Percentiles rank a stretch among this genome's conserved stretches.
These are phyloP conservation scores for Pyrocephalus nanus DNA, from an alignment of 2,797 vertebrate species.

Conservation along the genomic window DNA sequence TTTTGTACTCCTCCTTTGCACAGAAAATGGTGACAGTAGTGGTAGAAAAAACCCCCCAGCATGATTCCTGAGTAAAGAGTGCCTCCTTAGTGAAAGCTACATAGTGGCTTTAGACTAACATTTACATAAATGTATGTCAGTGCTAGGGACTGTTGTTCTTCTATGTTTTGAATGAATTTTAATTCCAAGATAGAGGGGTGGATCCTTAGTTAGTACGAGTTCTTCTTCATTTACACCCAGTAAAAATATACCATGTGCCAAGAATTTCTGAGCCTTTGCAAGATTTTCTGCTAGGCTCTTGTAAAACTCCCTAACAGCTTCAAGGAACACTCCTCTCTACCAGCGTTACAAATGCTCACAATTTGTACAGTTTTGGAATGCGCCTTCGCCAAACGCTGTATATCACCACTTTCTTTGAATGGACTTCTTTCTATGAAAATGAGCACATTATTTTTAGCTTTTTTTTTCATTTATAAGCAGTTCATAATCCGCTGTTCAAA, in stretches of 20 bases:
- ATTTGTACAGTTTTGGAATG: background rate
- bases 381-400: background rate
- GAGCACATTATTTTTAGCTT: constrained; percentile 45
- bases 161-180: background rate
- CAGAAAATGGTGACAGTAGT: background rate
- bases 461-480: constrained; percentile 21
- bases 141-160: background rate
- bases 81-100: background rate
- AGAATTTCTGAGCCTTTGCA: background rate
- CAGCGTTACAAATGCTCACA: background rate
- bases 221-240: constrained; percentile 15
- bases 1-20: background rate
- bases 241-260: background rate
- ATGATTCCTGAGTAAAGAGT: background rate
- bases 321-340: background rate
- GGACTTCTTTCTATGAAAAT: constrained; percentile 11
- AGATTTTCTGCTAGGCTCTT: background rate
- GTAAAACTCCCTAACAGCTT: background rate
- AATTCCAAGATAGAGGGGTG: background rate
- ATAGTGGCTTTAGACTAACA: background rate
- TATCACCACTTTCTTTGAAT: constrained; percentile 21
- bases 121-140: background rate
- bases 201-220: background rate
- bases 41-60: background rate
- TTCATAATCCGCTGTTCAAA: background rate